Percentiles rank a stretch among this genome's conserved stretches.
Evolutionary conservation across 2,888 invertebrate genomes (phyloP).

Genomic region (Torymus auratus): DNA sequence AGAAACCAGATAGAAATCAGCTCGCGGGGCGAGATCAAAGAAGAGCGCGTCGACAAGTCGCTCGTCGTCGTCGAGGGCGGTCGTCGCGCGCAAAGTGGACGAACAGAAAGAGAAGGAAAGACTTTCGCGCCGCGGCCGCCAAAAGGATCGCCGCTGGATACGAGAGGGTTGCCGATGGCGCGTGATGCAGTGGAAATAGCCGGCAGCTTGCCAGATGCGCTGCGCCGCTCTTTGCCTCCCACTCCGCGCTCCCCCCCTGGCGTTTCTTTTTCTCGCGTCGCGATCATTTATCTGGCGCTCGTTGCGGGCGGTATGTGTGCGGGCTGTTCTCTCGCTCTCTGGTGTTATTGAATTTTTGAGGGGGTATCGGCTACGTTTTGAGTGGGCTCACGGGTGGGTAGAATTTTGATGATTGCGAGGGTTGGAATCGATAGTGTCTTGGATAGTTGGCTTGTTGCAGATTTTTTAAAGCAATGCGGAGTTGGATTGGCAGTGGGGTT

Average conservation of each 20-base stretch:
- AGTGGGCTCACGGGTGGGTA: no score
- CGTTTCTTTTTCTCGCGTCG: slow-evolving; percentile 20
- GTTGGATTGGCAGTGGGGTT: no score
- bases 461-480: no score
- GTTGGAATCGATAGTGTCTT: no score
- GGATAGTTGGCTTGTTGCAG: no score
- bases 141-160: slow-evolving; percentile 21
- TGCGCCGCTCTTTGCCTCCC: slow-evolving; percentile 32
- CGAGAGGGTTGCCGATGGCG: slow-evolving; percentile 60
- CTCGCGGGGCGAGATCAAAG: slow-evolving; percentile 26
- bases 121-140: slow-evolving; percentile 44
- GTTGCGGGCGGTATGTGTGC: no score
- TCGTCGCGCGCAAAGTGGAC: slow-evolving; percentile 35
- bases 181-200: slow-evolving; percentile 64
- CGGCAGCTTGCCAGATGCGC: slow-evolving; percentile 70
- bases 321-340: not conserved
- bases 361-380: no score
- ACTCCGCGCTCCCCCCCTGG: not conserved
- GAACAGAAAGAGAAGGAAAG: slow-evolving; percentile 17
- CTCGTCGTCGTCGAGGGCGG: not conserved
- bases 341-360: no score
- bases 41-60: slow-evolving; percentile 26
- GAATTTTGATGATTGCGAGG: no score
- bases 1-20: not conserved
- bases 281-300: no score